Evolutionary conservation across 2,797 vertebrate species (phyloP).

Genomic region (Gouania willdenowi): DNA sequence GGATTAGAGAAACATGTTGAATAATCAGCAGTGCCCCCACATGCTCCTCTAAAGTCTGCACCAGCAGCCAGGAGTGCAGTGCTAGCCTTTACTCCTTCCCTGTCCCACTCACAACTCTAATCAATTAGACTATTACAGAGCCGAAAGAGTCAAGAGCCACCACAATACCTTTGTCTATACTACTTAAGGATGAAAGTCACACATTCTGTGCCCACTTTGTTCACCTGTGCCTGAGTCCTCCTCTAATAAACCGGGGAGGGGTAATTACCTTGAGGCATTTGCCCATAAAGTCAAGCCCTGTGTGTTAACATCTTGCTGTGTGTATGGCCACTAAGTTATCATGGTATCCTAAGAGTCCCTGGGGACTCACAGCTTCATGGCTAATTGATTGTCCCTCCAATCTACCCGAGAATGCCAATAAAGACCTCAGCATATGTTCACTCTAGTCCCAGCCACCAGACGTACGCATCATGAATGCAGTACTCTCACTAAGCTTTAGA

Average conservation of each 20-base stretch:
- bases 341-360: conserved; percentile 44
- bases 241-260: not conserved
- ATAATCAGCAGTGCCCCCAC: conserved; percentile 73
- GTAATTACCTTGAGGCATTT: conserved; percentile 14
- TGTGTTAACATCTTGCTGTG: conserved; percentile 35
- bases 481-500: conserved; percentile 63
- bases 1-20: conserved; percentile 75
- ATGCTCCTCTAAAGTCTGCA: conserved; percentile 61
- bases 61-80: conserved; percentile 51
- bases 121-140: conserved; percentile 53
- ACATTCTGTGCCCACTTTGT: conserved; percentile 6
- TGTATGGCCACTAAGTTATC: conserved; percentile 39
- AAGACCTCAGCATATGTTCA: conserved; percentile 65
- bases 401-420: conserved; percentile 60
- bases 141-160: conserved; percentile 55
- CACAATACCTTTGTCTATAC: conserved; percentile 19
- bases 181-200: conserved; percentile 27
- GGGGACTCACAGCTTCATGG: conserved; percentile 49
- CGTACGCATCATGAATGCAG: conserved; percentile 60
- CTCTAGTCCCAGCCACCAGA: conserved; percentile 38
- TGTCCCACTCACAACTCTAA: conserved; percentile 54
- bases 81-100: conserved; percentile 37
- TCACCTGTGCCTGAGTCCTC: conserved; percentile 4
- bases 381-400: conserved; percentile 67
- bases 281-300: conserved; percentile 20